Base-by-base conservation (phyloP, 2,797 vertebrate species). In the Neoniphon sammara region DNA sequence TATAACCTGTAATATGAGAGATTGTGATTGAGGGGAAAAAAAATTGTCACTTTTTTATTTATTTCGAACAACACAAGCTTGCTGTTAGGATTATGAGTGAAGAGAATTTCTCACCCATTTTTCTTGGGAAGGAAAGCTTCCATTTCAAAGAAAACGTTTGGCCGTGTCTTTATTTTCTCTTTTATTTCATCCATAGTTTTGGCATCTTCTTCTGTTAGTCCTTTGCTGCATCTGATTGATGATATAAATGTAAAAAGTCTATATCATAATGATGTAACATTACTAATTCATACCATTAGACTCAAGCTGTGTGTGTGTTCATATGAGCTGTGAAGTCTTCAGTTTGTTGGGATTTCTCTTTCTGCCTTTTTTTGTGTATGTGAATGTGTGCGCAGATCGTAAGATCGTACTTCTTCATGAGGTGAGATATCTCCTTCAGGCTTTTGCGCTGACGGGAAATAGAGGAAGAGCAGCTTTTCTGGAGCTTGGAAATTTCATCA, bases 41-140 rank as follows among this genome's bases (percentile, higher is more conserved):
- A 34, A 5, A 7, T 34, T 44, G 15, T 20, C 39, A 11, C 60
- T 44, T 15, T 23, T 7, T 12, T 54, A 12, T 11, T 36, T 59
- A 46, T 31, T 5, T 12, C 5, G 5, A 49, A 27, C 53, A 36
- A 2, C 27, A 34, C 7, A n/a, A n/a, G 20, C 54, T 21, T 23
- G 53, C 53, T 21, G 68, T 31, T 7, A 18, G 17, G 8, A 21
- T 23, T 53, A 46, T 36, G 7, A 42, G 60, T 23, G 60, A 23
- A 7, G 0, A 47, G 6, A 49, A 60, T 2, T 63, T 52, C 50
- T 93, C 78, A 99, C 98, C 96, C 97, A 0, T 99, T 99, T 92
- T 96, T 96, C 92, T 96, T 96, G 10, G 97, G 98, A 88, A 99
- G 93, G 50, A 96, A 99, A 46, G 96, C 90, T 75, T 99, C 97